Base-by-base conservation (phyloP, 2,888 invertebrate genomes). In the Idaea straminata region DNA sequence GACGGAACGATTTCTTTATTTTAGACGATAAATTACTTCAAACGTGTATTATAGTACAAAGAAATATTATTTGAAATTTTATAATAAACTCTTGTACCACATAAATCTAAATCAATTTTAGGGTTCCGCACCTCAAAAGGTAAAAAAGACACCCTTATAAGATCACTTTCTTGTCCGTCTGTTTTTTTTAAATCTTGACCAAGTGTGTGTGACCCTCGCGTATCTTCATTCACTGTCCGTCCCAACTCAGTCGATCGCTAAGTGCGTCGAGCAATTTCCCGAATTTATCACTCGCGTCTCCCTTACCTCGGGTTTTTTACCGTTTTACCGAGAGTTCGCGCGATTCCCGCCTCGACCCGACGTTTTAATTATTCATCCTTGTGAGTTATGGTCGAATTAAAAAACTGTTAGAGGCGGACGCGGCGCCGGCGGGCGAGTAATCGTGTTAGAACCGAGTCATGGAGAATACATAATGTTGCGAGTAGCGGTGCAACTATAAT, bases 331-430 rank as follows among this genome's bases (percentile, higher is more conserved):
- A 47, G 47, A 76, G 81, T 83, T 83, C 81, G 83, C 87, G 87
- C 87, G 83, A 85, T 85, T 86, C 86, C 87, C 85, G 84, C 80
- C 80, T 80, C 84, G 83, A 73, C 85, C 83, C 88, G 88, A 87
- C 88, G 84, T 87, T 91, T 93, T 93, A 93, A 93, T 93, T 93
- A 93, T 93, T 93, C 93, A 93, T 91, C 84, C 84, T 81, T 85
- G 85, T 93, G 92, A 93, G 93, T 93, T 93, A 93, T 93, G 92
- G 92, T 88, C 91, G 91, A 93, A 93, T 93, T 93, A 93, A 93
- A 93, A 93, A 93, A 93, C 92, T 93, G 93, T 93, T 92, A 92
- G 91, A 91, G 89, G 88, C 87, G 87, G 87, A 86, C 87, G 59
- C 86, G 88, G 87, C 88, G 87, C 89, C 88, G 87, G 82, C 86